These are phyloP conservation scores for Ursus arctos DNA, from an alignment of 2,113 vertebrate species.

Conservation along the genomic window DNA sequence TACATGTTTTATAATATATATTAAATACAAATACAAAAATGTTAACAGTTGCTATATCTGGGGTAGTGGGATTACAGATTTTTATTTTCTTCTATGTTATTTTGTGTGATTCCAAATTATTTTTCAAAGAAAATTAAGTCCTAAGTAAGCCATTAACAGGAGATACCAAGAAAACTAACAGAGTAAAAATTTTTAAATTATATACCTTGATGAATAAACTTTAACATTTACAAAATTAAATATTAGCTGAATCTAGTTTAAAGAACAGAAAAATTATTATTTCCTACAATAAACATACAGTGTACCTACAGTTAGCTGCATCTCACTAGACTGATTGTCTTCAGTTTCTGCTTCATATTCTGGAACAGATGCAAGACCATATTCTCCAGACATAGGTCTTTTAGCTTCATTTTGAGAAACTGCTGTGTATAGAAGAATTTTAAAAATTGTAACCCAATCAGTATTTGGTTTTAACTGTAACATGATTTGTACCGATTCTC, in stretches of 20 bases:
- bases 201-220: background rate
- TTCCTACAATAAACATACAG: background rate
- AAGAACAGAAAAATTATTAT: background rate
- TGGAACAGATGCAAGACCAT: background rate
- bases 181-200: background rate
- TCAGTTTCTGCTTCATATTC: slow-evolving; percentile 71
- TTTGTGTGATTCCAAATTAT: slow-evolving; percentile 18
- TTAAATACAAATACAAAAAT: background rate
- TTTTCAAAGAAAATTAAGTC: slow-evolving; percentile 55
- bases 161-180: slow-evolving; percentile 8
- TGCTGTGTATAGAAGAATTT: slow-evolving; percentile 72
- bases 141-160: slow-evolving; percentile 19
- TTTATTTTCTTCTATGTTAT: background rate
- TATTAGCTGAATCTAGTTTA: background rate
- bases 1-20: background rate
- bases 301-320: slow-evolving; percentile 84
- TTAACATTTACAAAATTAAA: slow-evolving; percentile 34
- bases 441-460: slow-evolving; percentile 8
- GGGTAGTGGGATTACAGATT: background rate
- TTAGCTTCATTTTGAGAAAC: slow-evolving; percentile 71
- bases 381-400: slow-evolving; percentile 55
- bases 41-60: background rate
- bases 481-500: background rate
- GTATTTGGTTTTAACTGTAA: slow-evolving; percentile 35
- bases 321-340: slow-evolving; percentile 61